Percentiles rank a stretch among this genome's conserved stretches.
phyloP scores from a whole-genome alignment of 2,888 invertebrate species.

The Coleophora deauratella region DNA sequence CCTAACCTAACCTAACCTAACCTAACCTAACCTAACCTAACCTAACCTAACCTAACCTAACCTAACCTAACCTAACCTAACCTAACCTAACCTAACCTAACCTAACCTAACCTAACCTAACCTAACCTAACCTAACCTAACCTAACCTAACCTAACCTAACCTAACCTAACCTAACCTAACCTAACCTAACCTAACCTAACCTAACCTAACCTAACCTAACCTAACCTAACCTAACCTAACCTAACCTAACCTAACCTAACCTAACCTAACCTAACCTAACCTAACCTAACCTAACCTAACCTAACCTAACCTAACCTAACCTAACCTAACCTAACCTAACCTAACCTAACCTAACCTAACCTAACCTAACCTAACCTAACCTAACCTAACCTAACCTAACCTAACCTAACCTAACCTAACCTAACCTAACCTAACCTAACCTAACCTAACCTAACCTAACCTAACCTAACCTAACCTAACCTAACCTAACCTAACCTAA shows the following conservation, averaged over 20 bases:
- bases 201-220: slow-evolving; percentile 6
- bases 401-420: slow-evolving; percentile 19
- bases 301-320: slow-evolving; percentile 8
- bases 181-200: slow-evolving; percentile 8
- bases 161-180: too few relatives aligned
- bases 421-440: slow-evolving; percentile 17
- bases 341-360: slow-evolving; percentile 1
- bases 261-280: slow-evolving; percentile 8
- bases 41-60: slow-evolving; percentile 9
- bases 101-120: slow-evolving; percentile 6
- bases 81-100: slow-evolving; percentile 9
- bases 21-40: slow-evolving; percentile 5
- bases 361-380: not conserved
- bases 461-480: slow-evolving; percentile 11
- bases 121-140: slow-evolving; percentile 5
- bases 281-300: slow-evolving; percentile 9
- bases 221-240: slow-evolving; percentile 19
- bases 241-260: slow-evolving; percentile 15
- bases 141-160: slow-evolving; percentile 8
- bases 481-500: too few relatives aligned
- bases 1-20: slow-evolving; percentile 4
- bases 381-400: not conserved
- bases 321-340: slow-evolving; percentile 3
- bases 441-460: slow-evolving; percentile 13
- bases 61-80: slow-evolving; percentile 8